phyloP scores from a whole-genome alignment of 2,113 vertebrate genomes.

The Takifugu bimaculatus region DNA sequence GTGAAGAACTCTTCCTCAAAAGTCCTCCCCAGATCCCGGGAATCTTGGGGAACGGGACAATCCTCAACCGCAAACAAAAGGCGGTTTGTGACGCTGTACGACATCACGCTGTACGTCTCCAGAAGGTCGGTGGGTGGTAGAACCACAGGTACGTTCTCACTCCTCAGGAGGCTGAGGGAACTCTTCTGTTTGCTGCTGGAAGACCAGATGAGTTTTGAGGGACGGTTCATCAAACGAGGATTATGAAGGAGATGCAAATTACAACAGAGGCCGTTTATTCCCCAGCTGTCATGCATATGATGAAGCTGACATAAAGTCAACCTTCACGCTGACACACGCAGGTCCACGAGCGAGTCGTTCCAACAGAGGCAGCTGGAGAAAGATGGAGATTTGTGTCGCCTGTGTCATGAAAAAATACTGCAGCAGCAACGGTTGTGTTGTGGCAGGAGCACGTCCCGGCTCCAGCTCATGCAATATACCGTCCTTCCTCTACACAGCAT shows the following conservation, averaged over 20 bases:
- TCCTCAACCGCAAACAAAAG: constrained; percentile 16
- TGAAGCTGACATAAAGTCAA: background rate
- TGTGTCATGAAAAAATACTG: constrained; percentile 31
- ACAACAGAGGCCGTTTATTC: constrained; percentile 26
- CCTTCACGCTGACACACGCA: constrained; percentile 32
- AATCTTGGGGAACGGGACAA: constrained; percentile 8
- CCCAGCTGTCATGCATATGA: constrained; percentile 6
- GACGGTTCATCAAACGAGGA: background rate
- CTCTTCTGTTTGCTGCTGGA: background rate
- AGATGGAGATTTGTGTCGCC: constrained; percentile 17
- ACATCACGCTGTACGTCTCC: constrained; percentile 34
- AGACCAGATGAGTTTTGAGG: constrained; percentile 4
- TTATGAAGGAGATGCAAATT: background rate
- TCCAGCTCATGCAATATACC: constrained; percentile 22
- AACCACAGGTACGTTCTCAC: constrained; percentile 31
- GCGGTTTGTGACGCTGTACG: constrained; percentile 46
- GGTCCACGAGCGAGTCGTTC: constrained; percentile 14
- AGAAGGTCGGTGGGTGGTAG: background rate
- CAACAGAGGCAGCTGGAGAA: constrained; percentile 29
- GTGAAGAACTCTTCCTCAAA: constrained; percentile 16
- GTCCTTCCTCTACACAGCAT: constrained; percentile 39
- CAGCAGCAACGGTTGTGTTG: constrained; percentile 11
- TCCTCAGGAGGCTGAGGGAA: background rate
- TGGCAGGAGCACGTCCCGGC: constrained; percentile 21
- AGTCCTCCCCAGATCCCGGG: constrained; percentile 19